Percentiles rank a stretch among this genome's conserved stretches.
Conservation (phyloP, 1,140 invertebrate species). For the Aphelenchoides besseyi region DNA sequence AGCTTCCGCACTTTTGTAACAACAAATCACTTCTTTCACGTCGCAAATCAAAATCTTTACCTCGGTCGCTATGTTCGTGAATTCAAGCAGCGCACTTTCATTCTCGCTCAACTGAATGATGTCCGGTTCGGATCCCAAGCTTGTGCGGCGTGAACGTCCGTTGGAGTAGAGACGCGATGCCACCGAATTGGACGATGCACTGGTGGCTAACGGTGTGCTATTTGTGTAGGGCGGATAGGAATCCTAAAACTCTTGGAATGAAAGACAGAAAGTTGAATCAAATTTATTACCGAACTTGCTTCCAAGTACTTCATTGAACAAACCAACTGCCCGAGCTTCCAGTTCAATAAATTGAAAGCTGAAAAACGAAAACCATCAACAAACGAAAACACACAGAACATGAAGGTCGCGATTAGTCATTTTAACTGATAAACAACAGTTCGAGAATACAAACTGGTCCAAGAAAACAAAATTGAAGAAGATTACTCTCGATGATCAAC, state of each 20-base stretch:
- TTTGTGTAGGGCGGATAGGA: not conserved
- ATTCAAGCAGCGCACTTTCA: slow-evolving; percentile 7
- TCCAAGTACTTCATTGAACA: slow-evolving; percentile 15
- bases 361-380: not conserved
- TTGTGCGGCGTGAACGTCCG: slow-evolving; percentile 8
- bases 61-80: slow-evolving; percentile 15
- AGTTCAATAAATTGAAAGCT: not conserved
- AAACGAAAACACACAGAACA: not conserved
- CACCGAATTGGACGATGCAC: slow-evolving; percentile 10
- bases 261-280: no score
- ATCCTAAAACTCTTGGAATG: not conserved
- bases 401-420: no score
- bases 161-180: slow-evolving; percentile 15
- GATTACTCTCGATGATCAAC: slow-evolving; percentile 3
- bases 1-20: not conserved
- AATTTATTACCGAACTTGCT: not conserved
- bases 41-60: not conserved
- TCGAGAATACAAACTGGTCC: no score
- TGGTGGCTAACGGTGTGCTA: not conserved
- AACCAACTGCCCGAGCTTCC: not conserved
- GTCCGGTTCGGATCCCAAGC: slow-evolving; percentile 10
- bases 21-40: not conserved
- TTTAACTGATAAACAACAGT: no score
- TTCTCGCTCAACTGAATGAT: slow-evolving; percentile 6
- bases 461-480: not conserved